Evolutionary conservation across 2,113 vertebrate species (phyloP), one percentile per base, ranked within the genome.

Genomic region (Aspidoscelis tigris): DNA sequence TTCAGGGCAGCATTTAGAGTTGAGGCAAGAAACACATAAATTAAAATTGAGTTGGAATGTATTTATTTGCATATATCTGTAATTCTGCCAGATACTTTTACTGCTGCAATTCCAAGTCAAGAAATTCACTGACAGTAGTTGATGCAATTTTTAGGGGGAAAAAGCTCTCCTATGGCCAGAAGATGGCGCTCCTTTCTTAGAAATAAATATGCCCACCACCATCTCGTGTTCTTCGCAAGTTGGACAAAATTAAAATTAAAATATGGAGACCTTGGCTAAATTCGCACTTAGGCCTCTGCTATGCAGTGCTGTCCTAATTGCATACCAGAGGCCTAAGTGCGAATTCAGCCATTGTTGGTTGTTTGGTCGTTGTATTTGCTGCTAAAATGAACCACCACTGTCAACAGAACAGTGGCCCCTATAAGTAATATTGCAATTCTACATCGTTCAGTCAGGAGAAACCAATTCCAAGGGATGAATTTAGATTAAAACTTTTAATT

Each of bases 401-500:
- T 20, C 2, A 26, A 21, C 21, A 1, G n/a, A 65, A 77, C 1
- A 39, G 26, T 47, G 1, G 0, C 1, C 2, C 0, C 22, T 0
- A 1, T 0, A 80, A 44, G 6, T 21, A 22, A 21, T 1, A 1
- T 22, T 0, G 20, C 64, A 53, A 11, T 7, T 53, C 78, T 64
- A 39, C 10, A 2, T 86, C 86, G 3, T 80, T 79, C 85, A 71
- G 0, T 20, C 0, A n/a, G 43, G 43, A 76, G 84, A 83, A 91
- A 87, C 64, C 1, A 90, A 89, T 88, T 77, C 70, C 87, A 82
- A 43, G 85, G 68, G 80, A 39, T 76, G 43, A 77, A 21, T n/a
- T 61, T 33, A 7, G 83, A 87, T 88, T 43, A 84, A 90, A 44
- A 43, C 47, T 88, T 78, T 47, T 82, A 84, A 92, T 91, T 88